Base-by-base conservation (phyloP, 2,888 invertebrate species). In the Andrena trimmerana region DNA sequence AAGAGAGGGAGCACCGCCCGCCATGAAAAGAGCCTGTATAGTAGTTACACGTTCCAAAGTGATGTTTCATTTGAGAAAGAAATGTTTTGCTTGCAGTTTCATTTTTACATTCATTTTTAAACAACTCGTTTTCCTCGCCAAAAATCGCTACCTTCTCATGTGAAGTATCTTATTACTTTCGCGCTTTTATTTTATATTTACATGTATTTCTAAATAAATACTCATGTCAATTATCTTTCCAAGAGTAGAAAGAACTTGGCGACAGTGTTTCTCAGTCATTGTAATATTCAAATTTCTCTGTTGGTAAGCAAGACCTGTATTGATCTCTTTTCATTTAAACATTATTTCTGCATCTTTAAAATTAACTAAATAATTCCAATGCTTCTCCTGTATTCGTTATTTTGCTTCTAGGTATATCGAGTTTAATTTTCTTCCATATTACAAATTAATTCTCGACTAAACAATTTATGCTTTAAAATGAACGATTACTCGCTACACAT, bases 1-100 rank as follows among this genome's bases (percentile, higher is more conserved):
- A n/a, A 63, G 36, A 63, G 63, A 60, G 31, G 60, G 60, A 31
- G 63, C 29, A 63, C 63, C 63, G 63, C 63, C 63, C 20, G 63
- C 36, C 63, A 36, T 63, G 63, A 36, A 36, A 20, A 20, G 20
- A 63, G 20, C 63, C 36, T 63, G 63, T 13, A 63, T 20, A 36
- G 36, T 36, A 36, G 33, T 36, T 62, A 63, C 36, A 24, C 36
- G 36, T 60, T 31, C 27, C 29, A 20, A 33, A 20, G 63, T 63
- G 29, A 36, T 63, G 36, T 60, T 60, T 31, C 60, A 36, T 13
- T 63, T 36, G 20, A 36, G 36, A 20, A 3, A 1, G 13, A 63
- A 63, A 63, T 13, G 36, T 63, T 63, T 63, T 16, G 20, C 20
- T 36, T 20, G 20, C 10, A 63, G 4, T 20, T 63, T 20, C 20